Conservation (phyloP, 2,113 vertebrate genomes). For the Notarius quadriscutis region DNA sequence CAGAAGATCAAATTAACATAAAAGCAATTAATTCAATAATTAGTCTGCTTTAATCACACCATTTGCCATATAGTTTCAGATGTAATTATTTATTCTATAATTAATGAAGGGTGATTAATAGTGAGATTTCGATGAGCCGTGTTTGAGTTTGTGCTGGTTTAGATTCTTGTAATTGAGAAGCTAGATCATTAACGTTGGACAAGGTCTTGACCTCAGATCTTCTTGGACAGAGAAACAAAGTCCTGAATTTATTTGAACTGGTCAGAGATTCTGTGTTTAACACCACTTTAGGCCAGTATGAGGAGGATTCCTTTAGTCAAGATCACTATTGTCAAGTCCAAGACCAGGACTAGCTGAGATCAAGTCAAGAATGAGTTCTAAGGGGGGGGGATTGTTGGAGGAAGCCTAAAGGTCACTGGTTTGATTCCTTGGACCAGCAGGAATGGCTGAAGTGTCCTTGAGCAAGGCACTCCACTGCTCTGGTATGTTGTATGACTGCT, state of each 20-base stretch:
- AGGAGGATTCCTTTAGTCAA: neutral
- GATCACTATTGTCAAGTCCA: neutral
- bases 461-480: no score
- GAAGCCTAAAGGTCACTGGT: no score
- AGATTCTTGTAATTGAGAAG: slow-evolving; percentile 29
- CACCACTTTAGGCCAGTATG: neutral
- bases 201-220: slow-evolving; percentile 9
- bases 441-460: no score
- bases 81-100: slow-evolving; percentile 77
- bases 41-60: slow-evolving; percentile 76
- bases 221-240: neutral
- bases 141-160: neutral
- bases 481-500: no score
- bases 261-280: neutral
- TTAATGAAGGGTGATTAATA: slow-evolving; percentile 76
- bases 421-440: no score
- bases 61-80: slow-evolving; percentile 67
- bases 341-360: neutral
- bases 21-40: slow-evolving; percentile 81
- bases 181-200: neutral
- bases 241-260: neutral
- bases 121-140: slow-evolving; percentile 57
- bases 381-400: neutral
- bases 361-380: neutral
- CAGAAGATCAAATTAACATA: slow-evolving; percentile 76